These are phyloP conservation scores for Rugalucina vietnamica DNA, from an alignment of 2,888 invertebrate species.

Conservation along the genomic window DNA sequence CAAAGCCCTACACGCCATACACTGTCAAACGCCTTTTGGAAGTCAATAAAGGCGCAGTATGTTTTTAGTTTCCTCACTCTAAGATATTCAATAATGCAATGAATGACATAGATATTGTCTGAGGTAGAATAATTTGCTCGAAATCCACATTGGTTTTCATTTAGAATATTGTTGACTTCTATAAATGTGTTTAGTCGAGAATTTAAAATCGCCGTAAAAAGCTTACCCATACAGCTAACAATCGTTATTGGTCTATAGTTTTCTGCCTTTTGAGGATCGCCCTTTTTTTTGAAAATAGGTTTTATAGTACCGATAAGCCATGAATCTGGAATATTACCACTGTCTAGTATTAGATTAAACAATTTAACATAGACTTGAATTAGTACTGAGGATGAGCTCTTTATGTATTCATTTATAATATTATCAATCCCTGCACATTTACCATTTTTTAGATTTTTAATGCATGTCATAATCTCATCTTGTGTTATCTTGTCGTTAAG, in stretches of 20 bases:
- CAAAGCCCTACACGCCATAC: not conserved
- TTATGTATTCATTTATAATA: not conserved
- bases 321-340: not conserved
- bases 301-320: not conserved
- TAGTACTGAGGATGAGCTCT: not conserved
- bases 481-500: not conserved
- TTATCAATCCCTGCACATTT: not conserved
- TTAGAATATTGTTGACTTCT: not conserved
- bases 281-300: not conserved
- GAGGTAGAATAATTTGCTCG: not conserved
- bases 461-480: not conserved
- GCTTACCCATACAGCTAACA: not conserved
- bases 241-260: not conserved
- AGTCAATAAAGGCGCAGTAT: not conserved
- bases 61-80: not conserved
- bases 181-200: not conserved
- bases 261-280: not conserved
- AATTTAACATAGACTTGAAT: not conserved
- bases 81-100: not conserved
- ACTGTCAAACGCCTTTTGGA: not conserved
- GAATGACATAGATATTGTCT: not conserved
- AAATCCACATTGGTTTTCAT: not conserved
- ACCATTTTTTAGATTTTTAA: not conserved
- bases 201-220: not conserved
- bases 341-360: not conserved